phyloP scores from a whole-genome alignment of 1,140 invertebrate species.

The Tenebrio molitor region DNA sequence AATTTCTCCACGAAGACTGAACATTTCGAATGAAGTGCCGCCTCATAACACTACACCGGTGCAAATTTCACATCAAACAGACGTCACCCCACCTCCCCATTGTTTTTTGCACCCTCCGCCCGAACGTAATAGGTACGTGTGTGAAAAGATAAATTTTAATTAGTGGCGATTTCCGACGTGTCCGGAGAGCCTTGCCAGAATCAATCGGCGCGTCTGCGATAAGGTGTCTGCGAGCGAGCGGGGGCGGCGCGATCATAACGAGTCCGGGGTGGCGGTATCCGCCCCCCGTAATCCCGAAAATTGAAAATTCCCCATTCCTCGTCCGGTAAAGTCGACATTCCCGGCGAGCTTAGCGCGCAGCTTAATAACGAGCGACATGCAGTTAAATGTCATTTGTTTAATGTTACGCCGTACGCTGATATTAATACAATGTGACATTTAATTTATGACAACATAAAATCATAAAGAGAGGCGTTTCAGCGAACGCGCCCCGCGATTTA shows the following conservation, averaged over 20 bases:
- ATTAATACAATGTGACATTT: constrained; percentile 58
- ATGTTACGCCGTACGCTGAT: constrained; percentile 48
- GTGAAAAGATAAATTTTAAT: constrained; percentile 33
- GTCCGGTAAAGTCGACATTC: constrained; percentile 42
- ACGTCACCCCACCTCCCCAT: too few relatives aligned
- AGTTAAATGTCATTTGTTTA: constrained; percentile 55
- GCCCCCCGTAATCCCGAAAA: constrained; percentile 42
- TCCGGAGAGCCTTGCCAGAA: constrained; percentile 11
- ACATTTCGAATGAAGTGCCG: too few relatives aligned
- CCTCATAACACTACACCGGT: too few relatives aligned
- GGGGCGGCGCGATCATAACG: constrained; percentile 4
- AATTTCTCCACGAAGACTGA: too few relatives aligned
- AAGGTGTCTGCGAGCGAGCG: constrained; percentile 17
- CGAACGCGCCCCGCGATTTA: constrained; percentile 28
- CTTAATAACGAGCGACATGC: constrained; percentile 54
- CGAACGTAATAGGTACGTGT: background rate
- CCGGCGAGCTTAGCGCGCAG: constrained; percentile 41
- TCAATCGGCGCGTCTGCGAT: constrained; percentile 4
- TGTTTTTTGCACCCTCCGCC: too few relatives aligned
- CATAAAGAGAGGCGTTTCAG: constrained; percentile 48
- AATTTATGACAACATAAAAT: constrained; percentile 56
- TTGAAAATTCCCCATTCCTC: constrained; percentile 46
- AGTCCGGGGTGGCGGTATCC: background rate
- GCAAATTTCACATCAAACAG: too few relatives aligned
- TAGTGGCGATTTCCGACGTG: constrained; percentile 20